Percentiles rank a stretch among this genome's conserved stretches.
Conservation (phyloP, 2,113 vertebrate species). For the Grammomys dolichurus region DNA sequence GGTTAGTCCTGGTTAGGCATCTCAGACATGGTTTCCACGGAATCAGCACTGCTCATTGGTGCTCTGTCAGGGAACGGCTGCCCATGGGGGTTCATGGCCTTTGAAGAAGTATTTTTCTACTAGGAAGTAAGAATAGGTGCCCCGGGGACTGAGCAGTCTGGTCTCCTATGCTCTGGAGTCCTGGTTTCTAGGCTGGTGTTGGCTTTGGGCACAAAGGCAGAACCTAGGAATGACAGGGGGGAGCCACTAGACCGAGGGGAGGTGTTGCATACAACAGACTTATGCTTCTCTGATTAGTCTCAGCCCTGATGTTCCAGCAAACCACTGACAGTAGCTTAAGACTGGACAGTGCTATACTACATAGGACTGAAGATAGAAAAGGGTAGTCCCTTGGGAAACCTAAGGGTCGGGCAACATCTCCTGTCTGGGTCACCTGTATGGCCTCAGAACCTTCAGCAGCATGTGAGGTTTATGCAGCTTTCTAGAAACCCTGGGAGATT, state of each 20-base stretch:
- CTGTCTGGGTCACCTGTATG: background rate
- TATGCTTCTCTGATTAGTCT: background rate
- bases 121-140: background rate
- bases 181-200: background rate
- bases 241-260: background rate
- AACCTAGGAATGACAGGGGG: background rate
- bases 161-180: background rate
- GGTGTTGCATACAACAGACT: background rate
- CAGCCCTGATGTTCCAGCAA: background rate
- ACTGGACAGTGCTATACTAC: too few relatives aligned
- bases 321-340: background rate
- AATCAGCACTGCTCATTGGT: background rate
- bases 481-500: background rate
- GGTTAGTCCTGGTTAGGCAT: background rate
- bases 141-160: background rate
- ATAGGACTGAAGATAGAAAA: background rate
- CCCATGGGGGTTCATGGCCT: rapidly evolving
- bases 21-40: background rate
- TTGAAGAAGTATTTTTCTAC: background rate
- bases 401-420: background rate
- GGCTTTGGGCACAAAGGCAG: background rate
- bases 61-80: background rate
- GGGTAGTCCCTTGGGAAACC: background rate
- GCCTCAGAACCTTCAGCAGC: background rate
- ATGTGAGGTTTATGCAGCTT: background rate